phyloP scores from a whole-genome alignment of 2,888 invertebrate genomes.

The Sussaba pulchella region DNA sequence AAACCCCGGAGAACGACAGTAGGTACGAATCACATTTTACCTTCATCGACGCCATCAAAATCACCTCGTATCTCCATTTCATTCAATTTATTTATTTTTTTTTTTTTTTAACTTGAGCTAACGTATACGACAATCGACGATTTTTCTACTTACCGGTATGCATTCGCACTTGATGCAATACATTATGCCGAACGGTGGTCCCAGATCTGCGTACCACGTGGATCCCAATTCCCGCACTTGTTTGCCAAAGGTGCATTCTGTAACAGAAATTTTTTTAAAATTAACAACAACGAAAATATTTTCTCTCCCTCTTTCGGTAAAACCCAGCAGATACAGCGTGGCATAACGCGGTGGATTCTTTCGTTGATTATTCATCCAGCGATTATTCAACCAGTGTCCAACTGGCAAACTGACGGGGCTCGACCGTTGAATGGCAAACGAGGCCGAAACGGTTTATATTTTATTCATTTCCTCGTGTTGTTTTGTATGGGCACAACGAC shows the following conservation, averaged over 20 bases:
- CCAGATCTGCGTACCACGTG: slow-evolving; percentile 96
- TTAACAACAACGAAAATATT: slow-evolving; percentile 70
- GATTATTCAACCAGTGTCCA: slow-evolving; percentile 54
- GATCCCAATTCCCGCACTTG: slow-evolving; percentile 94
- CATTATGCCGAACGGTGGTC: slow-evolving; percentile 96
- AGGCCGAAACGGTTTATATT: slow-evolving; percentile 50
- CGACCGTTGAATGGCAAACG: slow-evolving; percentile 47
- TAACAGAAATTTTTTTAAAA: too few species aligned
- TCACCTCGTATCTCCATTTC: too few species aligned
- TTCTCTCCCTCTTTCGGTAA: slow-evolving; percentile 7
- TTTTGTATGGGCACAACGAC: not conserved
- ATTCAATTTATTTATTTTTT: too few species aligned
- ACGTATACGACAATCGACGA: not conserved
- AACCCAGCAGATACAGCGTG: slow-evolving; percentile 7
- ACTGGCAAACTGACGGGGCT: slow-evolving; percentile 35
- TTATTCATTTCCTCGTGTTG: slow-evolving; percentile 35
- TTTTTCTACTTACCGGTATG: slow-evolving; percentile 91
- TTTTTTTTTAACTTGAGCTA: too few species aligned
- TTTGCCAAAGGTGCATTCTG: slow-evolving; percentile 97
- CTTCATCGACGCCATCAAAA: too few species aligned
- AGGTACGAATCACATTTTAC: too few species aligned
- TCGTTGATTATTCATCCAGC: slow-evolving; percentile 52
- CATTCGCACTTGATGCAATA: slow-evolving; percentile 98
- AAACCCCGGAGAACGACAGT: slow-evolving; percentile 61
- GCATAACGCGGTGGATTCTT: slow-evolving; percentile 26